Conservation (phyloP, 2,797 vertebrate genomes). For the Tapirus indicus region DNA sequence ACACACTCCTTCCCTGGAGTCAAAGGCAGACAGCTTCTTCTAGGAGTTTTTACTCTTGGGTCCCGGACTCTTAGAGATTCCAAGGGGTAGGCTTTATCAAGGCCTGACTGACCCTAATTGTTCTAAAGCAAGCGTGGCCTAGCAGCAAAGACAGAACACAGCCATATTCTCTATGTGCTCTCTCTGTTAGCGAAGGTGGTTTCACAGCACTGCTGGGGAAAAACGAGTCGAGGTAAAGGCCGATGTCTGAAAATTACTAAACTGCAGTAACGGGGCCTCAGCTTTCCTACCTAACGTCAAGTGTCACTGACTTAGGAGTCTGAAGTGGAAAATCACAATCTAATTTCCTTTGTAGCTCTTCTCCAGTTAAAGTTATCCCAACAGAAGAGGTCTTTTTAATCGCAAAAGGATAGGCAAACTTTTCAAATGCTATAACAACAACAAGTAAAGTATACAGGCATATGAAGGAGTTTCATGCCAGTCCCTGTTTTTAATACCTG, state of each 20-base stretch:
- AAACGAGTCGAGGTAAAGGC: background rate
- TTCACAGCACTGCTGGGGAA: background rate
- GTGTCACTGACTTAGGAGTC: background rate
- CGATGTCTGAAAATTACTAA: background rate
- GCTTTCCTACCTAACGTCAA: background rate
- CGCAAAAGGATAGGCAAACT: background rate
- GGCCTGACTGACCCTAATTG: background rate
- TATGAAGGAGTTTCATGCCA: background rate
- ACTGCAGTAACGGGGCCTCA: background rate
- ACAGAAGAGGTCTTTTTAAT: background rate
- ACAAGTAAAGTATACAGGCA: background rate
- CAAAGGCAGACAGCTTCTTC: background rate
- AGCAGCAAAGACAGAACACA: background rate
- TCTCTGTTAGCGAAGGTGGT: background rate
- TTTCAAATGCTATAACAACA: background rate
- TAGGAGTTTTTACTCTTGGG: background rate
- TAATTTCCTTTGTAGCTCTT: slow-evolving; percentile 6
- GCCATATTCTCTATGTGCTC: no score
- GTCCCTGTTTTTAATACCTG: background rate
- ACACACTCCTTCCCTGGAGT: background rate
- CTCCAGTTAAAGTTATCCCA: slow-evolving; percentile 13
- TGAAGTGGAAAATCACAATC: slow-evolving; percentile 17
- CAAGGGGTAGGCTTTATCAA: background rate
- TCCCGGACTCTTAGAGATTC: background rate
- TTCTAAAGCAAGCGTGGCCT: background rate